A percentile compares a stretch with the other conserved stretches of the same genome.
Evolutionary conservation across 2,113 vertebrate genomes (phyloP).

Genomic region (Macrotis lagotis): DNA sequence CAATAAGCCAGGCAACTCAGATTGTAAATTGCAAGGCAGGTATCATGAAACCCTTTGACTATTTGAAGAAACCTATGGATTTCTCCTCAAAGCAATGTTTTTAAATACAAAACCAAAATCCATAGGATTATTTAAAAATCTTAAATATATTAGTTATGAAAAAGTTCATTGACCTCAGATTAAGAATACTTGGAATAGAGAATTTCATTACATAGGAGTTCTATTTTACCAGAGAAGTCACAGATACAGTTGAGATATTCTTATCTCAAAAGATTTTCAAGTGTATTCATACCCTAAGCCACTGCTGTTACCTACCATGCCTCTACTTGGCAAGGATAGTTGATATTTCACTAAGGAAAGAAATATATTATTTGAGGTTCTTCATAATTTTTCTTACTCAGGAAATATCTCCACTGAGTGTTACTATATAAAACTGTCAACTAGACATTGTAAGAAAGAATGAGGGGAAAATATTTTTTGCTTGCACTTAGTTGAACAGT

Average conservation of each 20-base stretch:
- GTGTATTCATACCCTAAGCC: not conserved
- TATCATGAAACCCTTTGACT: not conserved
- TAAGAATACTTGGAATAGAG: not conserved
- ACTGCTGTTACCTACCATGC: not conserved
- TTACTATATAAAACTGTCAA: not conserved
- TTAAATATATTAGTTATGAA: not conserved
- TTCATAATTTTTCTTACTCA: not conserved
- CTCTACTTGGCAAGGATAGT: not conserved
- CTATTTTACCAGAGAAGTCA: not conserved
- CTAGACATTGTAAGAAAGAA: not conserved
- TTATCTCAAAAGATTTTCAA: not conserved
- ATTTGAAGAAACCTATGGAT: not conserved
- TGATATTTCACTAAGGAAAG: not conserved
- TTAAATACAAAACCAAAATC: not conserved
- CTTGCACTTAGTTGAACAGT: constrained; percentile 8
- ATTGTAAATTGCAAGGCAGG: not conserved
- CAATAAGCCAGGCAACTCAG: not conserved
- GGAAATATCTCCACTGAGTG: not conserved
- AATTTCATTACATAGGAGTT: not conserved
- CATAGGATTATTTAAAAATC: not conserved
- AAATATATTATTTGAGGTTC: not conserved
- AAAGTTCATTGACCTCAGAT: not conserved
- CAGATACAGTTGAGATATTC: not conserved
- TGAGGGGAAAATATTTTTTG: too few relatives aligned
- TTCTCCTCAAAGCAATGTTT: not conserved